These are phyloP conservation scores for Lanius collurio DNA, from an alignment of 2,113 vertebrate genomes.

Conservation along the genomic window DNA sequence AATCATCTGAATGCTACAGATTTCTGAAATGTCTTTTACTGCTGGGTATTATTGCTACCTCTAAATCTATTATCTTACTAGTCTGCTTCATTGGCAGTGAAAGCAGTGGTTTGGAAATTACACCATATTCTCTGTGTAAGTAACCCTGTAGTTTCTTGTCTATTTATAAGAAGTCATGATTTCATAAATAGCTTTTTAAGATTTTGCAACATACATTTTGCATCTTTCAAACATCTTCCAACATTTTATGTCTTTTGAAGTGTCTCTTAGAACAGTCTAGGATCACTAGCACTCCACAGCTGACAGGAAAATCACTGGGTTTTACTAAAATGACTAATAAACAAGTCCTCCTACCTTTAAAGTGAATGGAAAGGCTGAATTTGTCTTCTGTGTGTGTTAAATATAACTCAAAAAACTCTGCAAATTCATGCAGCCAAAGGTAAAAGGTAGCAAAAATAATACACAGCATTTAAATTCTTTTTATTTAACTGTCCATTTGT, in stretches of 20 bases:
- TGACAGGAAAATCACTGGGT: constrained; percentile 13
- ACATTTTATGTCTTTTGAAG: not conserved
- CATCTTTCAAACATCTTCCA: not conserved
- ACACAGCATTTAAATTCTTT: not conserved
- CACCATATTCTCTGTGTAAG: not conserved
- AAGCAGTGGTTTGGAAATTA: constrained; percentile 8
- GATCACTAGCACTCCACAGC: not conserved
- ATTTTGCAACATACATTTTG: not conserved
- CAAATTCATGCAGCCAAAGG: not conserved
- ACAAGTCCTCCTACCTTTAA: constrained; percentile 42
- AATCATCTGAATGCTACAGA: not conserved
- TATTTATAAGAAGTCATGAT: not conserved
- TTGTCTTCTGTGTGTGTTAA: not conserved
- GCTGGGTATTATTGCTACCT: not conserved
- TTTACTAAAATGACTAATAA: constrained; percentile 38
- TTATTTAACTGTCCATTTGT: not conserved
- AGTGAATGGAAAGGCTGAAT: constrained; percentile 21
- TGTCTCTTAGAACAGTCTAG: not conserved
- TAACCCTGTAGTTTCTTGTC: not conserved
- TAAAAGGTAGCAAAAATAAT: not conserved
- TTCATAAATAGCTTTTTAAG: not conserved
- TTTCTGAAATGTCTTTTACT: not conserved
- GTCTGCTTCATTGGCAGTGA: not conserved
- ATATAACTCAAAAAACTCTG: not conserved
- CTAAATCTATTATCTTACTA: not conserved